Conservation (phyloP, 2,113 vertebrate species). For the Pomatostomus ruficeps region DNA sequence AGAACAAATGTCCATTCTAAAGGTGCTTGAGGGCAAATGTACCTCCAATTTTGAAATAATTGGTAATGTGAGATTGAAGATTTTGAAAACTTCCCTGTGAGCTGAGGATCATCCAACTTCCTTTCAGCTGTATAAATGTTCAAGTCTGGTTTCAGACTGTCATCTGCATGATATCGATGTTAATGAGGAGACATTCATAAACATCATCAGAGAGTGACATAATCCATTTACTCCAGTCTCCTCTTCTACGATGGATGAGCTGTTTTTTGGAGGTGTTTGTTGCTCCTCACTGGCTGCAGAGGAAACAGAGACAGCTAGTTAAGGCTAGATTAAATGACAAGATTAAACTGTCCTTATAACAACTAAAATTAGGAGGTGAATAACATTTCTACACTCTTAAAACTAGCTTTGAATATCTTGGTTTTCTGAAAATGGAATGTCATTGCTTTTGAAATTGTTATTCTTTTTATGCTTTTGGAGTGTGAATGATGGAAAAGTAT, state of each 20-base stretch:
- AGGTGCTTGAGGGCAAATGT: background rate
- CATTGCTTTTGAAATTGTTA: slow-evolving; percentile 1
- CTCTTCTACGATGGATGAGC: background rate
- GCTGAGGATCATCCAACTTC: background rate
- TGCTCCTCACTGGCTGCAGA: background rate
- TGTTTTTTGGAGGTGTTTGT: background rate
- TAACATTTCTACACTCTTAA: background rate
- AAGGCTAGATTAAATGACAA: background rate
- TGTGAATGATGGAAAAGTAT: slow-evolving; percentile 27
- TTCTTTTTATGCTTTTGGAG: slow-evolving; percentile 9
- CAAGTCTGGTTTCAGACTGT: background rate
- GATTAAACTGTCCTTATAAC: background rate
- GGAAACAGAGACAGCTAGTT: background rate
- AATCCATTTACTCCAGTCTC: background rate
- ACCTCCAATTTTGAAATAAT: background rate
- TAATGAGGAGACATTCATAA: background rate
- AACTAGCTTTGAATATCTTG: background rate
- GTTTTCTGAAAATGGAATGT: slow-evolving; percentile 22
- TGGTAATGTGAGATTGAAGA: background rate
- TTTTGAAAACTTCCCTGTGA: background rate
- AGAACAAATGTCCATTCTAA: background rate
- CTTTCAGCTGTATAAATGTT: background rate
- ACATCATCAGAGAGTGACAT: background rate
- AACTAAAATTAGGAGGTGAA: background rate
- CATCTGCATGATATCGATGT: background rate